Percentiles rank a stretch among this genome's conserved stretches.
phyloP scores from a whole-genome alignment of 2,888 invertebrate species.

The Chymomyza procnemis region DNA sequence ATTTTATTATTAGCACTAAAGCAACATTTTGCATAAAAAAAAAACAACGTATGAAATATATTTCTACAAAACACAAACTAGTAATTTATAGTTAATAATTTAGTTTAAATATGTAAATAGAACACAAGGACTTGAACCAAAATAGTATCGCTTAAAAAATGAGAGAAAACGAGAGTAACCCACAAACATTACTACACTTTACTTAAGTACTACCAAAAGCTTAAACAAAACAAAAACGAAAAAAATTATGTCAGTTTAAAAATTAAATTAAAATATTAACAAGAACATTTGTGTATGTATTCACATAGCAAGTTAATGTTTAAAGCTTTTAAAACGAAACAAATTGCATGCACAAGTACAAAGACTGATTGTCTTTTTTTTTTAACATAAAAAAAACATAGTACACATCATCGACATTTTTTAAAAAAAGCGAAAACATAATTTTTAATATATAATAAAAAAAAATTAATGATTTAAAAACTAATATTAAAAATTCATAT shows the following conservation, averaged over 20 bases:
- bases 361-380: slow-evolving; percentile 40
- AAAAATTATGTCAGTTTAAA: slow-evolving; percentile 5
- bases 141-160: slow-evolving; percentile 67
- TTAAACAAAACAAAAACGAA: slow-evolving; percentile 10
- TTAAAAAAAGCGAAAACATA: slow-evolving; percentile 38
- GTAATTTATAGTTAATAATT: slow-evolving; percentile 68
- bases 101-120: slow-evolving; percentile 70
- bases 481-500: background rate
- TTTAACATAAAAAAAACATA: slow-evolving; percentile 35
- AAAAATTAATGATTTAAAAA: slow-evolving; percentile 36
- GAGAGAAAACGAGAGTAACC: slow-evolving; percentile 26
- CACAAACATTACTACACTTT: slow-evolving; percentile 34
- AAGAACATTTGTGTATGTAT: slow-evolving; percentile 36
- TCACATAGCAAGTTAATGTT: background rate
- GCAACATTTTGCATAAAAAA: background rate
- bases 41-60: background rate
- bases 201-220: slow-evolving; percentile 52
- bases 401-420: slow-evolving; percentile 35
- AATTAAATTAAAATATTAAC: slow-evolving; percentile 10
- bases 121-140: slow-evolving; percentile 73
- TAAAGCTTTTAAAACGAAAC: slow-evolving; percentile 10
- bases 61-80: slow-evolving; percentile 44
- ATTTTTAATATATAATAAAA: slow-evolving; percentile 23
- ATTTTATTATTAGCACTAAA: too few relatives aligned
- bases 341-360: slow-evolving; percentile 14